Base-by-base conservation (phyloP, 1,140 invertebrate species). In the Pteromalus puparum region DNA sequence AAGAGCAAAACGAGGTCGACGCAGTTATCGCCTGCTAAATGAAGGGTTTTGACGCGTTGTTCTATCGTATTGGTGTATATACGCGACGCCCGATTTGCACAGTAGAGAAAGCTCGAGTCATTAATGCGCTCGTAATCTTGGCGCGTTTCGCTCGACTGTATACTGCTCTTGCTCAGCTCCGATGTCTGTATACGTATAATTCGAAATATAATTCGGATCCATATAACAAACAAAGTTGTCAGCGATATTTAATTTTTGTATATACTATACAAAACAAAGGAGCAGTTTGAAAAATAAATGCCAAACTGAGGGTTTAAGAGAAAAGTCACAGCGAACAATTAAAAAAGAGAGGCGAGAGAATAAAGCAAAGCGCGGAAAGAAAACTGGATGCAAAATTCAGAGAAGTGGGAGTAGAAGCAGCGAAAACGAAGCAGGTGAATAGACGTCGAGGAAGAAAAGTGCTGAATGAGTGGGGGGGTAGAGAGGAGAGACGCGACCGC, bases 361-460 rank as follows among this genome's bases (percentile, higher is more conserved):
- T 9, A 38, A 18, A 73, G 30, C 28, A 18, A 30, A 73, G 70
- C 30, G 13, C 15, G 70, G 38, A 46, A 48, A 75, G 73, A 46
- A 30, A 26, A 21, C n/a, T 12, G 24, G 74, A 75, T 48, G n/a
- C 7, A 48, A 46, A 75, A 46, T 75, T 48, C 74, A 48, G 42
- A 46, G 21, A 38, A 67, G 76, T 70, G 67, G 24, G 48, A 53
- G 42, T 9, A 46, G 42, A 2, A 46, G 48, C 12, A 53, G 24
- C 48, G 21, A 68, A 79, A 79, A 68, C 21, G 65, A 79, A 68
- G 65, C 65, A 67, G 30, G 1, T 46, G 65, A 46, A 79, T 67
- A 79, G 34, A 79, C 48, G 21, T 3, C 24, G 12, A 46, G 24
- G 70, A 74, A 81, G 70, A 61, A 30, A 61, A 61, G 80, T 61